Evolutionary conservation across 2,113 vertebrate species (phyloP).

Genomic region (Donacobius atricapilla): DNA sequence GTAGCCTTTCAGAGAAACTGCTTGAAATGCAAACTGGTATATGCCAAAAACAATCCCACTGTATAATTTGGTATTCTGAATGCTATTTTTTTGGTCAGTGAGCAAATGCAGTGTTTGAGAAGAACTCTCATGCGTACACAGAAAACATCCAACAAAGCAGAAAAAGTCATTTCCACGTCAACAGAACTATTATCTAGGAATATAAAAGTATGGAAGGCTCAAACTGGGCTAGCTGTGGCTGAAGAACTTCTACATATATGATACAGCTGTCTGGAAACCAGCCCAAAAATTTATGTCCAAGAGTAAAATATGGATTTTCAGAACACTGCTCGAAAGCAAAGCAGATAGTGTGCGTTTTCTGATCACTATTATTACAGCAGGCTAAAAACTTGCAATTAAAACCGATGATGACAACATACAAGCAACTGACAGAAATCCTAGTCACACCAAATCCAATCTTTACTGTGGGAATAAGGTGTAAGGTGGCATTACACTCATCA

Average conservation of each 20-base stretch:
- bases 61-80: slow-evolving; percentile 57
- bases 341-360: background rate
- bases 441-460: background rate
- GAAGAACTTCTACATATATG: background rate
- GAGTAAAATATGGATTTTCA: background rate
- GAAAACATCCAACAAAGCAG: slow-evolving; percentile 57
- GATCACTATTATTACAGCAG: background rate
- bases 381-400: slow-evolving; percentile 14
- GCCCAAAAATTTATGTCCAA: background rate
- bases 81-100: slow-evolving; percentile 67
- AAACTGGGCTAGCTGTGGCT: background rate
- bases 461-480: background rate
- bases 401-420: background rate
- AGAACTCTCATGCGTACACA: slow-evolving; percentile 34
- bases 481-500: background rate
- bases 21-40: slow-evolving; percentile 56
- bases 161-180: slow-evolving; percentile 61
- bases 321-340: background rate
- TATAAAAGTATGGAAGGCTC: background rate
- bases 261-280: background rate
- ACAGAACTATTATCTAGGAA: slow-evolving; percentile 59
- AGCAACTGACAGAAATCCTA: background rate
- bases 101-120: slow-evolving; percentile 67
- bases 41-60: slow-evolving; percentile 38
- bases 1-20: slow-evolving; percentile 47